A percentile compares a stretch with the other conserved stretches of the same genome.
Evolutionary conservation across 53 echinoderm and acorn worm species (phyloP).

Genomic region (Hippasteria phrygiana): DNA sequence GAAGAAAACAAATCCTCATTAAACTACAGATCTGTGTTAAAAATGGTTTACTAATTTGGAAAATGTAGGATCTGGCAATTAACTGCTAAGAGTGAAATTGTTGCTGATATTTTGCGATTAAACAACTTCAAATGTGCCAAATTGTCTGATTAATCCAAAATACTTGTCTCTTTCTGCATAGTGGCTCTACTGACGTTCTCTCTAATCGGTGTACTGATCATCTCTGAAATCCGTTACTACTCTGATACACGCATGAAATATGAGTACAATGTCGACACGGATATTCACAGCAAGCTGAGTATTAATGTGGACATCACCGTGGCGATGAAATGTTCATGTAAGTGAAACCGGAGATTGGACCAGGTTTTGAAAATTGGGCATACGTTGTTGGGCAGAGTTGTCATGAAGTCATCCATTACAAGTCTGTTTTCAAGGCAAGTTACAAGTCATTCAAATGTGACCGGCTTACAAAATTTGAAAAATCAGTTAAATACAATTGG

Average conservation of each 20-base stretch:
- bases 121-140: too few species aligned
- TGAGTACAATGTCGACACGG: constrained; percentile 87
- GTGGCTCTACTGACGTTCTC: constrained; percentile 89
- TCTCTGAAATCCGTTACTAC: constrained; percentile 90
- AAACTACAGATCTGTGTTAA: not conserved
- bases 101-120: too few species aligned
- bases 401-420: not conserved
- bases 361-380: not conserved
- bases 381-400: not conserved
- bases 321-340: constrained; percentile 92
- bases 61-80: too few species aligned
- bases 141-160: too few species aligned
- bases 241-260: constrained; percentile 91
- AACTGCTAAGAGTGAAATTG: too few species aligned
- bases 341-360: constrained; percentile 33
- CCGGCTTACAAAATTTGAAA: too few species aligned
- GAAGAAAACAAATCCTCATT: not conserved
- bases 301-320: constrained; percentile 94
- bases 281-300: constrained; percentile 78
- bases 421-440: too few species aligned
- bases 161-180: constrained; percentile 45
- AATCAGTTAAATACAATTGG: too few species aligned
- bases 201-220: constrained; percentile 77
- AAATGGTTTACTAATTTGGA: too few species aligned
- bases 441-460: too few species aligned